These are phyloP conservation scores for Euphydryas editha DNA, from an alignment of 2,888 invertebrate species.

Conservation along the genomic window DNA sequence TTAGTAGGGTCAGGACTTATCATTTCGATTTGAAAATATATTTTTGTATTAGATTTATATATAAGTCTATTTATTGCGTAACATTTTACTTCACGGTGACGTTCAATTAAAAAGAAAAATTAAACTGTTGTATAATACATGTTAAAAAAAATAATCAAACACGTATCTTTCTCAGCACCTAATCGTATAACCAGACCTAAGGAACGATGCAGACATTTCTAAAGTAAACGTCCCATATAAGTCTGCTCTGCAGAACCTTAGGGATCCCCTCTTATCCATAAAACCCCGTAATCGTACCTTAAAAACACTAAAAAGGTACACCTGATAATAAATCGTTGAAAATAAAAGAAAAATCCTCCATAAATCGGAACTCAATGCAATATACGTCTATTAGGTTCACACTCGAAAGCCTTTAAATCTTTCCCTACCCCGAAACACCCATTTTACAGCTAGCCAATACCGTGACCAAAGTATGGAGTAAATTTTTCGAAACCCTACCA, in stretches of 20 bases:
- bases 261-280: conserved; percentile 27
- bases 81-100: too few relatives aligned
- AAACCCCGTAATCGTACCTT: conserved; percentile 53
- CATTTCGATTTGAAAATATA: too few relatives aligned
- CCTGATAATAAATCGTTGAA: conserved; percentile 68
- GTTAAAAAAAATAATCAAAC: background rate
- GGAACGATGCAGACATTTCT: background rate
- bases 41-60: too few relatives aligned
- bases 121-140: too few relatives aligned
- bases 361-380: conserved; percentile 77
- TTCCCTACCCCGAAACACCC: conserved; percentile 59
- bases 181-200: background rate
- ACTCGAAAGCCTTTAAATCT: conserved; percentile 78
- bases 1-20: too few relatives aligned
- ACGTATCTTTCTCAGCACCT: background rate
- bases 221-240: background rate
- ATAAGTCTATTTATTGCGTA: too few relatives aligned
- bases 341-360: conserved; percentile 78
- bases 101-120: too few relatives aligned
- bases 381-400: conserved; percentile 79
- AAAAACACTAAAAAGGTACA: conserved; percentile 58
- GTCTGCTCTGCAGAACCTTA: conserved; percentile 26
- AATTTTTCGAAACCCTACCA: conserved; percentile 22
- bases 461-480: conserved; percentile 17
- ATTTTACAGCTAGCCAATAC: conserved; percentile 62